A percentile compares a stretch with the other conserved stretches of the same genome.
phyloP scores from a whole-genome alignment of 2,113 vertebrate species.

The Hassar affinis region DNA sequence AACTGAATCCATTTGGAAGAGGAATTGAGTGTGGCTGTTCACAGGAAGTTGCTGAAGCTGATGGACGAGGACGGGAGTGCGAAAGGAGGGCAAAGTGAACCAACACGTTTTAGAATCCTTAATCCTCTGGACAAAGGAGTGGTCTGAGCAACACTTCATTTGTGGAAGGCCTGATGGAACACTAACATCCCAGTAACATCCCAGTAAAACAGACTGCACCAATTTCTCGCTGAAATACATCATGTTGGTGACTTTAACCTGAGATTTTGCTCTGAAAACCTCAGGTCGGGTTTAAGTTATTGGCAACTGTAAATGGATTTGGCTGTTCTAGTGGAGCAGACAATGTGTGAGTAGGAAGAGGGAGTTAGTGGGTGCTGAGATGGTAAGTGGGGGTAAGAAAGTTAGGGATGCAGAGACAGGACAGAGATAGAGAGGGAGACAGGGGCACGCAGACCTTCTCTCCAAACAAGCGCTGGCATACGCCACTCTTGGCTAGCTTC shows the following conservation, averaged over 20 bases:
- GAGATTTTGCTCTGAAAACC: background rate
- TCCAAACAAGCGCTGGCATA: conserved; percentile 90
- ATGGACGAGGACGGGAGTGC: background rate
- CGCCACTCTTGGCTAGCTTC: conserved; percentile 91
- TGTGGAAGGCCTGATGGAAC: background rate
- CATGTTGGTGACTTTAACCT: background rate
- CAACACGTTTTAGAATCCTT: background rate
- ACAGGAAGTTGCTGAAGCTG: background rate
- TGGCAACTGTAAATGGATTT: background rate
- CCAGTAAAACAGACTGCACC: background rate
- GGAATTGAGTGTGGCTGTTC: background rate
- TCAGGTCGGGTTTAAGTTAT: background rate
- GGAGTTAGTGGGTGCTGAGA: conserved; percentile 26
- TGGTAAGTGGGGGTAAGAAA: conserved; percentile 7
- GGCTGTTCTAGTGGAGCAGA: background rate
- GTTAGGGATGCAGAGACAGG: background rate
- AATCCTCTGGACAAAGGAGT: background rate
- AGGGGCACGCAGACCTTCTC: conserved; percentile 79
- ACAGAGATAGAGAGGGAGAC: conserved; percentile 18
- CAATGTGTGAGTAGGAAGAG: conserved; percentile 1
- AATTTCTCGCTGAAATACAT: background rate
- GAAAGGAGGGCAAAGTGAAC: background rate
- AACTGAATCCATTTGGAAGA: conserved; percentile 13
- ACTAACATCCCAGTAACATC: background rate
- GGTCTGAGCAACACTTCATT: background rate